Base-by-base conservation (phyloP, 2,113 vertebrate species). In the Poeciliopsis retropinna region DNA sequence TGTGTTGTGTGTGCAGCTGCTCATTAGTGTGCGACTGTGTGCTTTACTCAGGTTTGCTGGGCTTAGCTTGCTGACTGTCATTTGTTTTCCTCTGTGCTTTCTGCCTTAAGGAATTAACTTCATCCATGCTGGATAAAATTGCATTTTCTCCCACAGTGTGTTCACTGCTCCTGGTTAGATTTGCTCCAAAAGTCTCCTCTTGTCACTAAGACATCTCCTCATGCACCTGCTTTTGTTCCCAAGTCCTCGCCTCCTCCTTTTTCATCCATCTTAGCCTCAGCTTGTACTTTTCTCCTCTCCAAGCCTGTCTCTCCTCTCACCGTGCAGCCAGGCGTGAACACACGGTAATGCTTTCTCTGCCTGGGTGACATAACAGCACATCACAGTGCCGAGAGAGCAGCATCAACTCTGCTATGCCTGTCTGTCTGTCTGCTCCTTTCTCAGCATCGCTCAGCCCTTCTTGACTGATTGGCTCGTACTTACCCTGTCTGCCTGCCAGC, bases 321-420 rank as follows among this genome's bases (percentile, higher is more conserved):
- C 75, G 87, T 85, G 89, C 92, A 93, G 83, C 87, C 90, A 90
- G 83, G 92, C 92, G 84, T 94, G 78, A 94, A 93, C 92, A 86
- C 92, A 82, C 90, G 82, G 87, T 91, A 92, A 94, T 92, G 93
- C 92, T 91, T 91, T 92, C 92, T 92, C 89, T 93, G 85, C 91
- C 91, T 86, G 83, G 89, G 86, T 93, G 93, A 90, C 90, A 91
- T 90, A 94, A 91, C 89, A 88, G 88, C 92, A 91, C 93, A 92
- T 92, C 88, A 87, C 87, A 89, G 92, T 89, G 86, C 87, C 73
- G 86, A 92, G 84, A 84, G 87, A 89, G 87, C 22, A 89, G 89
- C 90, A 91, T 93, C 88, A 92, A 92, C 90, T 90, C 89, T 84
- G 80, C 82, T 78, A 82, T 91, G 83, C 66, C 90, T 87, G 82